phyloP scores from a whole-genome alignment of 2,797 vertebrate species.

The Sebastes cheni region DNA sequence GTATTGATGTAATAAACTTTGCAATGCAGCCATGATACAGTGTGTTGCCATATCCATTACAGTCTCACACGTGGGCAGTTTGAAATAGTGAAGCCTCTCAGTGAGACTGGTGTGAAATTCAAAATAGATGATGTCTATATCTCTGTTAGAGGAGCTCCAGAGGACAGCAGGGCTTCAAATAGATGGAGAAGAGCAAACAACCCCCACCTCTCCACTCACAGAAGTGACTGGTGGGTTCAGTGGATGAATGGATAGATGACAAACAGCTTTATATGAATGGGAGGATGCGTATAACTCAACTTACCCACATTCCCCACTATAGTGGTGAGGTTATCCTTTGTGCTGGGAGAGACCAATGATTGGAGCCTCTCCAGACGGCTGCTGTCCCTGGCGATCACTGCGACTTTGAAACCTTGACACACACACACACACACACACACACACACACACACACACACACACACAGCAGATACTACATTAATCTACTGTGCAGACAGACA shows the following conservation, averaged over 20 bases:
- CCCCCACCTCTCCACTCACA: not conserved
- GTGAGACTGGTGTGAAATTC: no score
- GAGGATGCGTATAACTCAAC: constrained; percentile 20
- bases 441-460: constrained; percentile 18
- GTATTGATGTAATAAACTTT: not conserved
- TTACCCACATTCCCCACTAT: constrained; percentile 86
- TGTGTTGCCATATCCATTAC: not conserved
- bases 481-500: constrained; percentile 10
- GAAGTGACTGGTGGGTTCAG: not conserved
- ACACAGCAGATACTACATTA: not conserved
- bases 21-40: not conserved
- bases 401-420: constrained; percentile 84
- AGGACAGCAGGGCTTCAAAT: no score
- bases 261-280: not conserved
- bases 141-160: no score
- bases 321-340: constrained; percentile 80
- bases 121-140: no score
- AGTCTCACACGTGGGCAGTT: no score
- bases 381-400: constrained; percentile 85
- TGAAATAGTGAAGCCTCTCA: no score
- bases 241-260: not conserved
- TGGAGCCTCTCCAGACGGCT: constrained; percentile 81
- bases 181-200: not conserved
- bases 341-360: constrained; percentile 76
- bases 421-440: constrained; percentile 15